Conservation (phyloP, 2,888 invertebrate genomes). For the Caenorhabditis sp. region DNA sequence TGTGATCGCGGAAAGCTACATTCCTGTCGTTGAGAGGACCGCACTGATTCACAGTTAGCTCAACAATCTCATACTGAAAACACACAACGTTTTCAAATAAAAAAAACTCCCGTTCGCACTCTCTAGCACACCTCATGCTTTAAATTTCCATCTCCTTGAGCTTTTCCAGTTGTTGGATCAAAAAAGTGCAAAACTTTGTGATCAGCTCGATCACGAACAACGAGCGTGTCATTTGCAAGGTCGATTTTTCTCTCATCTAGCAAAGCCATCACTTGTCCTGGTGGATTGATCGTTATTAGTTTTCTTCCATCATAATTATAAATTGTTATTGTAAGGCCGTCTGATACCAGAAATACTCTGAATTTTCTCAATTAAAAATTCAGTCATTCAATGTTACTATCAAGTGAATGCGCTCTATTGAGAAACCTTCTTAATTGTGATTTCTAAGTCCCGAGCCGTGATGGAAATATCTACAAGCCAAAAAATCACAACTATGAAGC, state of each 20-base stretch:
- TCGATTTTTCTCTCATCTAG: conserved; percentile 83
- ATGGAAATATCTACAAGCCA: too few species aligned
- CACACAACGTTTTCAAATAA: background rate
- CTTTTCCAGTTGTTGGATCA: conserved; percentile 87
- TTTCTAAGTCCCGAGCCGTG: too few species aligned
- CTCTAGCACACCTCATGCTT: conserved; percentile 83
- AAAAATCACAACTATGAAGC: too few species aligned
- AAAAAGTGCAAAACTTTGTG: conserved; percentile 86
- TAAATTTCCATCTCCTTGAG: conserved; percentile 86
- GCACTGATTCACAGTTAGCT: conserved; percentile 89
- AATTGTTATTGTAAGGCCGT: conserved; percentile 88
- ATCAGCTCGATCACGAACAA: conserved; percentile 89
- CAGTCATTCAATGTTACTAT: background rate
- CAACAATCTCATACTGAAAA: conserved; percentile 85
- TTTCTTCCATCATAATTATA: conserved; percentile 94
- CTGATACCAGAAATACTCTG: conserved; percentile 91
- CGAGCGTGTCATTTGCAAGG: conserved; percentile 90
- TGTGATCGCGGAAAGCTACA: conserved; percentile 87
- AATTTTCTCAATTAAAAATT: conserved; percentile 69
- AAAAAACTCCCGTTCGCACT: background rate
- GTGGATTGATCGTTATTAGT: conserved; percentile 89
- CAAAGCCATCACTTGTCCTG: conserved; percentile 75
- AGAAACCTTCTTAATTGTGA: too few species aligned
- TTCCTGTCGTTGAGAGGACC: conserved; percentile 87
- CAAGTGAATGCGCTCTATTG: too few species aligned